Percentiles rank a stretch among this genome's conserved stretches.
These are phyloP conservation scores for Blastobasis adustella DNA, from an alignment of 2,888 invertebrate genomes.

Conservation along the genomic window DNA sequence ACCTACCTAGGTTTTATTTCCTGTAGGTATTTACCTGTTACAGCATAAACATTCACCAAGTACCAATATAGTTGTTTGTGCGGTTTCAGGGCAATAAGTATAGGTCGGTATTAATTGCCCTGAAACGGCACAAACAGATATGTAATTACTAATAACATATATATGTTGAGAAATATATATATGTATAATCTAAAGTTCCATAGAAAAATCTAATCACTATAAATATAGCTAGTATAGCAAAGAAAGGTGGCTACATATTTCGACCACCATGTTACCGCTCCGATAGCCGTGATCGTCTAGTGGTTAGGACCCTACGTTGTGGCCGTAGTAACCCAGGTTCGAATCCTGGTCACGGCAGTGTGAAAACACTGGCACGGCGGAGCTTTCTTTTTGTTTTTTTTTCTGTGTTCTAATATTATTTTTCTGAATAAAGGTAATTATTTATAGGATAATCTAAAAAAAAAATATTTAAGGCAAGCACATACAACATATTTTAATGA, in stretches of 20 bases:
- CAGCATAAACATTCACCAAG: too few relatives aligned
- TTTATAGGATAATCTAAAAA: not conserved
- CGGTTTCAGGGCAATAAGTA: too few relatives aligned
- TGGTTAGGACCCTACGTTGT: slow-evolving; percentile 73
- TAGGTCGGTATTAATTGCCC: not conserved
- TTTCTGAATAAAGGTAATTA: not conserved
- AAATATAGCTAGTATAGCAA: too few relatives aligned
- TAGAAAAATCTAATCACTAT: too few relatives aligned
- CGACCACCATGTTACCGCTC: slow-evolving; percentile 7
- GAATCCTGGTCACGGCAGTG: slow-evolving; percentile 80
- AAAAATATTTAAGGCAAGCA: too few relatives aligned
- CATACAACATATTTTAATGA: too few relatives aligned
- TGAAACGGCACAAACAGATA: too few relatives aligned
- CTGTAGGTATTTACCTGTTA: too few relatives aligned
- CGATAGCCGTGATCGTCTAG: slow-evolving; percentile 35
- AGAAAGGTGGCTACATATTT: slow-evolving; percentile 12
- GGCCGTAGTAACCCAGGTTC: slow-evolving; percentile 77
- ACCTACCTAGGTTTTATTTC: too few relatives aligned
- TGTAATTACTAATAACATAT: not conserved
- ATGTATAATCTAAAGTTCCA: too few relatives aligned
- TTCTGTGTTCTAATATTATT: not conserved
- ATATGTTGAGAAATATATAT: too few relatives aligned
- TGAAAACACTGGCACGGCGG: slow-evolving; percentile 55
- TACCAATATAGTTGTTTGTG: too few relatives aligned
- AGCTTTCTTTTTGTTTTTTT: slow-evolving; percentile 26